Conservation (phyloP, 1,140 invertebrate genomes). For the Yoshiicerus persimilis region DNA sequence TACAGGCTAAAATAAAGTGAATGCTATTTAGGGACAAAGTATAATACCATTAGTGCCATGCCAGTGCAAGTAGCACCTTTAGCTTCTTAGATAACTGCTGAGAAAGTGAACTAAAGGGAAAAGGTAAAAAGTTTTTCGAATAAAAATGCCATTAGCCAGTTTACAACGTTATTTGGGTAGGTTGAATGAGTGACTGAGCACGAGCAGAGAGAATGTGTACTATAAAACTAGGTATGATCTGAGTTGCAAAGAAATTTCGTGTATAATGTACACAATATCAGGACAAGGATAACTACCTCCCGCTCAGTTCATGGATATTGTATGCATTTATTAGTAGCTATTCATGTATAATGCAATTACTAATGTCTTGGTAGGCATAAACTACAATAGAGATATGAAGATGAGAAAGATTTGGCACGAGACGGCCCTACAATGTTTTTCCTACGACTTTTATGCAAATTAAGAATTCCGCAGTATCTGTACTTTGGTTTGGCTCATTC, state of each 20-base stretch:
- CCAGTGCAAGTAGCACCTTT: not conserved
- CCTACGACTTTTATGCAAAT: not conserved
- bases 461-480: not conserved
- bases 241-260: too few species aligned
- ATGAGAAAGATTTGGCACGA: not conserved
- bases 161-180: not conserved
- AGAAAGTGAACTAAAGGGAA: not conserved
- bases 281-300: not conserved
- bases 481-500: not conserved
- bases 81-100: not conserved
- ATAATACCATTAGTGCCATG: not conserved
- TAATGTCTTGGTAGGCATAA: not conserved
- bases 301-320: not conserved
- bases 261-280: not conserved
- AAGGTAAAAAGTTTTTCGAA: not conserved
- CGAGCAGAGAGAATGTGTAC: too few species aligned
- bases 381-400: not conserved
- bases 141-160: constrained; percentile 13
- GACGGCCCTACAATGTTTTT: not conserved
- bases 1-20: not conserved
- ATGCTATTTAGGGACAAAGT: not conserved
- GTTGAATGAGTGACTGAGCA: not conserved
- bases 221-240: not conserved
- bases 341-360: not conserved
- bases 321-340: not conserved